These are phyloP conservation scores for Lytechinus pictus DNA, from an alignment of 35 echinoderm and acorn worm species.

Conservation along the genomic window DNA sequence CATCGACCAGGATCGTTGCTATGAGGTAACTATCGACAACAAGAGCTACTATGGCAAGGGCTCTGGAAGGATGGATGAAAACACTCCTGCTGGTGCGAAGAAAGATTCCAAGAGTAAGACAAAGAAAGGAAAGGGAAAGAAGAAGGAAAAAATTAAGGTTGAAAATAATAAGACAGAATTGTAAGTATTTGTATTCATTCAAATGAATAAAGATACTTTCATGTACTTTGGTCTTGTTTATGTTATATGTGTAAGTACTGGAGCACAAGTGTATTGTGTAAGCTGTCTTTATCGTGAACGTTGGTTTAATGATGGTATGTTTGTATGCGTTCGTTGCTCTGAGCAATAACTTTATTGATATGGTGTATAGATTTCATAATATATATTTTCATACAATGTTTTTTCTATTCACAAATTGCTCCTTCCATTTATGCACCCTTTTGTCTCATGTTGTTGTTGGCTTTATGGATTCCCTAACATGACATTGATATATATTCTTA, in stretches of 20 bases:
- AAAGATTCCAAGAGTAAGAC: slow-evolving; percentile 14
- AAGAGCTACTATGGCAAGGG: slow-evolving; percentile 88
- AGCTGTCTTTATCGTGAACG: neutral
- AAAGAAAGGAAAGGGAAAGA: slow-evolving; percentile 24
- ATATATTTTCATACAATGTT: too few species aligned
- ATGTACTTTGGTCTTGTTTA: neutral
- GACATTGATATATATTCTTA: too few species aligned
- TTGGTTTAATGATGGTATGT: neutral
- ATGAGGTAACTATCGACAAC: slow-evolving; percentile 86
- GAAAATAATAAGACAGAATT: slow-evolving; percentile 48
- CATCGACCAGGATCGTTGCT: slow-evolving; percentile 81
- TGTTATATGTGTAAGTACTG: neutral
- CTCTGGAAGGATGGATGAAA: slow-evolving; percentile 69
- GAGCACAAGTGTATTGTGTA: neutral
- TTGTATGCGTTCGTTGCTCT: neutral
- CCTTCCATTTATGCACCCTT: too few species aligned
- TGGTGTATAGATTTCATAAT: too few species aligned
- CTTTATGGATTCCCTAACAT: too few species aligned
- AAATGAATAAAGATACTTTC: neutral
- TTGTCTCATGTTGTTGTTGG: too few species aligned
- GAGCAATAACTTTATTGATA: too few species aligned
- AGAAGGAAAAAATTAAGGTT: neutral
- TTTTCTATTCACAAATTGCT: too few species aligned
- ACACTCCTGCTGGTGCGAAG: neutral
- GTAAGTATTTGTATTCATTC: neutral